Base-by-base conservation (phyloP, 2,113 vertebrate genomes). In the Garra rufa region DNA sequence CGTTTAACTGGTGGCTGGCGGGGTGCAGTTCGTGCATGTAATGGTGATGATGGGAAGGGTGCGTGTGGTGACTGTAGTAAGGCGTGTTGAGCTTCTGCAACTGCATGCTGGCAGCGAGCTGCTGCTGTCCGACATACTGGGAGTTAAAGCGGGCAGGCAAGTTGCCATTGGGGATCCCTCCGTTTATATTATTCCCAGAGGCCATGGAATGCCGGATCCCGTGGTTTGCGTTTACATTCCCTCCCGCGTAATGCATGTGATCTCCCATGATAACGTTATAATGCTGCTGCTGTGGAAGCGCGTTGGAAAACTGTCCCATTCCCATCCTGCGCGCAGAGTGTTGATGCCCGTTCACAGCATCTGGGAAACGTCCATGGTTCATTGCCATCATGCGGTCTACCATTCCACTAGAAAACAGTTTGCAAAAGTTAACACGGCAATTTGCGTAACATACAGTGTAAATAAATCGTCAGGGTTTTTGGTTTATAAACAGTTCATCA, bases 21-120 rank as follows among this genome's bases (percentile, higher is more conserved):
- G 95, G 92, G 92, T 96, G 96, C 93, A 97, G 93, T 90, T 97
- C 96, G 90, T 95, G 94, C 95, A 96, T 95, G 92, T 96, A 96
- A 93, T 96, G 95, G 91, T 93, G 92, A 90, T 96, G 79, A 52
- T 70, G 95, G 41, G 94, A 91, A 48, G 83, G 88, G 81, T 96
- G 96, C 4, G 95, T 93, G 86, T 95, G 95, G 88, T 97, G 96
- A 89, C 94, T 94, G 92, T 96, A 97, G 93, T 97, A 97, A 90
- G 96, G 96, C 90, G 96, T 97, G 91, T 96, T 97, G 77, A 97
- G 95, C 95, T 97, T 97, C 91, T 97, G 96, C 89, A 97, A 92
- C 92, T 97, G 96, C 96, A 97, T 96, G 88, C 96, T 97, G 82
- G 96, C 96, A 55, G 95, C 95, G 78, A 97, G 79, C 65, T 81